Conservation (phyloP, 2,797 vertebrate species). For the Phalanger gymnotis region DNA sequence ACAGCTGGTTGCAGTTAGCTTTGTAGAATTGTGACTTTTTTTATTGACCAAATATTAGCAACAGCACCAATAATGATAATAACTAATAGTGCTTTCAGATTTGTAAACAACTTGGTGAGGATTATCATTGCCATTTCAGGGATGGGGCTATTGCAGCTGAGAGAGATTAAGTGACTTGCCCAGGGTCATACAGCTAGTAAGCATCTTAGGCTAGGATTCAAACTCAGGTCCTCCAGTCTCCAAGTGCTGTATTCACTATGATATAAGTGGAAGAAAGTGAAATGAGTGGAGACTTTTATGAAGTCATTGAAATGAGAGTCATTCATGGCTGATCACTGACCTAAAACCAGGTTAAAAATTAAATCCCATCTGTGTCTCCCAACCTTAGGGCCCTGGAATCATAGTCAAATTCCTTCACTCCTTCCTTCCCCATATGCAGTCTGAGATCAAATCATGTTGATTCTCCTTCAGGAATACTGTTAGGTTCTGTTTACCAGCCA, state of each 20-base stretch:
- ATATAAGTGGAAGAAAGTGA: conserved; percentile 15
- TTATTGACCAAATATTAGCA: conserved; percentile 75
- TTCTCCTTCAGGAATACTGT: background rate
- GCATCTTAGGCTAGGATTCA: background rate
- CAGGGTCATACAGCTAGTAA: background rate
- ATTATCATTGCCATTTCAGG: background rate
- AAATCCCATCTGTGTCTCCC: conserved; percentile 21
- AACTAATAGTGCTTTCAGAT: background rate
- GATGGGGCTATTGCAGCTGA: background rate
- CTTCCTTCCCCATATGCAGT: conserved; percentile 3
- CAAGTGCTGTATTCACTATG: background rate
- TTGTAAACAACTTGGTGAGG: background rate
- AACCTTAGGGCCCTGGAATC: background rate
- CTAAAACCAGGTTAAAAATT: conserved; percentile 65
- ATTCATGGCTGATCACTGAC: conserved; percentile 65
- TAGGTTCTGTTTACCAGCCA: background rate
- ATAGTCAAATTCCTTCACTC: background rate
- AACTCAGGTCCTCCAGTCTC: background rate
- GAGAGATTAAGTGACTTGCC: background rate
- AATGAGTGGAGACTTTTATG: conserved; percentile 65
- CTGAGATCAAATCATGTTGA: conserved; percentile 28
- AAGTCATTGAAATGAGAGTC: conserved; percentile 63
- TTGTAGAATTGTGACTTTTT: conserved; percentile 67
- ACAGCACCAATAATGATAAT: conserved; percentile 12
- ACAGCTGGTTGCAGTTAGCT: conserved; percentile 72